Conservation (phyloP, 2,888 invertebrate genomes). For the Amphipoea oculea region DNA sequence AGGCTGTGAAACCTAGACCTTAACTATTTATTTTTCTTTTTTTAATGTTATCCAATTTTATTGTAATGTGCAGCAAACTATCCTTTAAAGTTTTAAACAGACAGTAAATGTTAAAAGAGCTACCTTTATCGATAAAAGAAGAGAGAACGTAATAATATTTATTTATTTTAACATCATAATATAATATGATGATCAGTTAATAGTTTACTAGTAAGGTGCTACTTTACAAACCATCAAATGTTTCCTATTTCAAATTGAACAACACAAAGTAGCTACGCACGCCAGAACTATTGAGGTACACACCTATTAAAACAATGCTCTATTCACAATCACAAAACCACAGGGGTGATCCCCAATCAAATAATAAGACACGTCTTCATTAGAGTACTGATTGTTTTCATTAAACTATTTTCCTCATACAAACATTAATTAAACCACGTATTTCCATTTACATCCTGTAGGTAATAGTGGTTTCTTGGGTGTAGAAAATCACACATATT, state of each 20-base stretch:
- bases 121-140: not conserved
- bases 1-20: too few relatives aligned
- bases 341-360: not conserved
- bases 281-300: not conserved
- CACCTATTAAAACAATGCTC: not conserved
- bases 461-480: not conserved
- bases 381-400: not conserved
- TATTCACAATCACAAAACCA: not conserved
- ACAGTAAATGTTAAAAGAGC: too few relatives aligned
- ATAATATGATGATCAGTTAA: not conserved
- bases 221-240: not conserved
- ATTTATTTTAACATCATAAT: not conserved
- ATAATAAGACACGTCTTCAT: not conserved
- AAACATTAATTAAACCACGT: not conserved
- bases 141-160: not conserved
- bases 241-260: not conserved
- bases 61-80: too few relatives aligned
- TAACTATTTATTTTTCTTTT: too few relatives aligned
- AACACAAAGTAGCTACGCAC: not conserved
- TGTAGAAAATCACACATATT: not conserved
- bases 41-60: too few relatives aligned
- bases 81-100: too few relatives aligned
- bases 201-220: too few relatives aligned
- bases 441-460: not conserved
- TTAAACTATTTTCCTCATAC: conserved; percentile 1